Conservation (phyloP, 2,113 vertebrate genomes). For the Genyomyrus donnyi region DNA sequence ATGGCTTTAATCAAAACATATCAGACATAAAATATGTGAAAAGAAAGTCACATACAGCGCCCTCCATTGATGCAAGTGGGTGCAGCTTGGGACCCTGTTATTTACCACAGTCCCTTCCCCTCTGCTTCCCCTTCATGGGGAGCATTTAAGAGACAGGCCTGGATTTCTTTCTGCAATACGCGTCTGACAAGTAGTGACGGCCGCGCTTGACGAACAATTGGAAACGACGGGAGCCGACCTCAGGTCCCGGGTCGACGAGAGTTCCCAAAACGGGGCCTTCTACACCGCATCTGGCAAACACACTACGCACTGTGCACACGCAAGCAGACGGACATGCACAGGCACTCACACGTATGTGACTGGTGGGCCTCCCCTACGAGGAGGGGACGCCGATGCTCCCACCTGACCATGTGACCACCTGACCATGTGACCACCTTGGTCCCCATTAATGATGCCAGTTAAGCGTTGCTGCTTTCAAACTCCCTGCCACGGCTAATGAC, state of each 20-base stretch:
- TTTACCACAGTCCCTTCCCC: slow-evolving; percentile 35
- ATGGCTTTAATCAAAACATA: neutral
- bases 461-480: neutral
- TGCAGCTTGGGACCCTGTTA: neutral
- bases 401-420: slow-evolving; percentile 28
- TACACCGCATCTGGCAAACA: slow-evolving; percentile 35
- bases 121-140: slow-evolving; percentile 38
- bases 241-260: slow-evolving; percentile 31
- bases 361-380: neutral
- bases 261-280: slow-evolving; percentile 11
- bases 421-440: slow-evolving; percentile 35
- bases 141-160: slow-evolving; percentile 45
- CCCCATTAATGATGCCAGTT: slow-evolving; percentile 57
- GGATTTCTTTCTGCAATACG: slow-evolving; percentile 50
- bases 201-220: slow-evolving; percentile 50
- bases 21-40: neutral
- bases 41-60: slow-evolving; percentile 20
- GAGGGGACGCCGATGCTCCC: neutral
- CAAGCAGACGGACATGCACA: neutral
- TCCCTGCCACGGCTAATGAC: neutral
- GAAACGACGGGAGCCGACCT: slow-evolving; percentile 48
- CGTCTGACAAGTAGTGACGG: slow-evolving; percentile 52
- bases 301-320: neutral
- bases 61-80: slow-evolving; percentile 25
- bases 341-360: neutral